Conservation (phyloP, 2,797 vertebrate species). For the Siniperca scherzeri region DNA sequence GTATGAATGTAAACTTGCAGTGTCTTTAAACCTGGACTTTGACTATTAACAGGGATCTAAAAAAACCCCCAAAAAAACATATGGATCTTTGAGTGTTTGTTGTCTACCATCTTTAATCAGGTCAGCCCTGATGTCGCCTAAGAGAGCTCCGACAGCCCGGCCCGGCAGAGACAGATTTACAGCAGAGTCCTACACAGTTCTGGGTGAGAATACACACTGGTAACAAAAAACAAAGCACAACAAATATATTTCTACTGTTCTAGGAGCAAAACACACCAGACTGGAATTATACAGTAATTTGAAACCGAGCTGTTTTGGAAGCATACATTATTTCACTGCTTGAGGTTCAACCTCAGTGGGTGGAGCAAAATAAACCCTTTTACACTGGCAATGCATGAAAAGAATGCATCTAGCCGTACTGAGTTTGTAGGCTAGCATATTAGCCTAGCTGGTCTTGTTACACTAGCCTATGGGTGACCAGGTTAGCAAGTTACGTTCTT, state of each 20-base stretch:
- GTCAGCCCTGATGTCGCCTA: conserved; percentile 91
- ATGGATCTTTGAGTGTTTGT: neutral
- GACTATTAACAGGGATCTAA: neutral
- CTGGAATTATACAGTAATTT: neutral
- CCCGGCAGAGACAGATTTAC: conserved; percentile 94
- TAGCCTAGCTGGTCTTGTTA: neutral
- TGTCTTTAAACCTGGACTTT: neutral
- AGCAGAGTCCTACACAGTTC: conserved; percentile 95
- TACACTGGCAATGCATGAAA: neutral
- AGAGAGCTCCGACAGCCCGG: conserved; percentile 89
- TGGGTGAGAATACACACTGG: conserved; percentile 86
- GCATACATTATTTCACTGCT: neutral
- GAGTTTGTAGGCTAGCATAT: neutral
- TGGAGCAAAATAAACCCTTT: neutral
- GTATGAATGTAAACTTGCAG: neutral
- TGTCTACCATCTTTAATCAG: conserved; percentile 70
- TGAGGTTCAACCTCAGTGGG: neutral
- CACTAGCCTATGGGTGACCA: neutral
- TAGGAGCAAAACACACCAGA: neutral
- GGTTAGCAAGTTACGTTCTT: neutral
- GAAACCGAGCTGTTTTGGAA: neutral
- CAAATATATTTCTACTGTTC: neutral
- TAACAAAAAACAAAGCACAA: neutral
- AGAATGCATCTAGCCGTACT: neutral
- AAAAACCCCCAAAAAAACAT: too few relatives aligned